Evolutionary conservation across 2,888 invertebrate genomes (phyloP).

Genomic region (Sicus ferrugineus): DNA sequence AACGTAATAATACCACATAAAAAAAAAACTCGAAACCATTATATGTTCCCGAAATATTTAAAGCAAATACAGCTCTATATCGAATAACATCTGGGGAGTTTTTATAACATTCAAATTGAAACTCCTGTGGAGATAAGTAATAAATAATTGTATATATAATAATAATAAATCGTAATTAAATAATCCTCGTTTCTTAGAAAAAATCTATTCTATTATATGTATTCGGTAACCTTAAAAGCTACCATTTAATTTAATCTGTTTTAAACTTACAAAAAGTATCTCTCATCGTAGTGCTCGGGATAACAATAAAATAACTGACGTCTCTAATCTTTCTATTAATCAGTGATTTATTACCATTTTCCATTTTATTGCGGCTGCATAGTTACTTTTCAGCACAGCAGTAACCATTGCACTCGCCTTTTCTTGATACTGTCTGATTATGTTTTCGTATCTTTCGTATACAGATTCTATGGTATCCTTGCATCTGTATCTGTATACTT

Average conservation of each 20-base stretch:
- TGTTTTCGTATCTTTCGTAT: conserved; percentile 16
- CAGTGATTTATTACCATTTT: background rate
- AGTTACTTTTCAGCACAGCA: background rate
- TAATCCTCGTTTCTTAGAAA: background rate
- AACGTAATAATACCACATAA: too few relatives aligned
- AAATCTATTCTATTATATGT: background rate
- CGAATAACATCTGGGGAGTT: too few relatives aligned
- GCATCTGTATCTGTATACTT: conserved; percentile 1
- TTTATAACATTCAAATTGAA: too few relatives aligned
- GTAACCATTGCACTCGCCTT: too few relatives aligned
- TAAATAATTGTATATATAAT: too few relatives aligned
- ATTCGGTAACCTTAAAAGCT: background rate
- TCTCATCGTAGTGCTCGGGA: background rate
- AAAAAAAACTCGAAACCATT: too few relatives aligned
- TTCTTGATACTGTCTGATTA: conserved; percentile 10
- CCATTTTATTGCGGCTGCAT: background rate
- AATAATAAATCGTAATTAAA: too few relatives aligned
- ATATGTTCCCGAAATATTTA: too few relatives aligned
- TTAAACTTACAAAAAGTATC: background rate
- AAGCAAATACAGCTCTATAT: too few relatives aligned
- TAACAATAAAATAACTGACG: background rate
- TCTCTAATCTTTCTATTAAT: background rate
- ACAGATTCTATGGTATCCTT: background rate
- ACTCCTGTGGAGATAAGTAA: too few relatives aligned
- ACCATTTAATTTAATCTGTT: too few relatives aligned